phyloP scores from a whole-genome alignment of 2,797 vertebrate genomes.

The Poeciliopsis presidionis region DNA sequence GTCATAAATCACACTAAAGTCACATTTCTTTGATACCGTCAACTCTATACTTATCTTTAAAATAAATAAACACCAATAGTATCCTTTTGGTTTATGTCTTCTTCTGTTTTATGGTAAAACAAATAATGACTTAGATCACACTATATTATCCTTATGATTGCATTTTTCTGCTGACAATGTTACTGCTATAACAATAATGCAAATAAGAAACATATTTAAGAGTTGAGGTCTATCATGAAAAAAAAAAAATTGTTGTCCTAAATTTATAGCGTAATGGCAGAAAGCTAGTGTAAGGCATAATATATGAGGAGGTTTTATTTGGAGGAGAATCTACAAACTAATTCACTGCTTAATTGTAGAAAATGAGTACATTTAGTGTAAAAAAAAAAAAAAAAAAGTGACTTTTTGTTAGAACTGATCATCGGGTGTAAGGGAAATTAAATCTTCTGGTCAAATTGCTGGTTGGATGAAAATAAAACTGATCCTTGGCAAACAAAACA shows the following conservation, averaged over 20 bases:
- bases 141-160: background rate
- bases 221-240: background rate
- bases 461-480: conserved; percentile 33
- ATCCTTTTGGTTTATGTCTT: background rate
- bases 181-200: background rate
- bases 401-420: conserved; percentile 16
- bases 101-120: background rate
- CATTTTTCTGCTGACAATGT: background rate
- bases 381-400: background rate
- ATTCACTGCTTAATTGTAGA: conserved; percentile 13
- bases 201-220: background rate
- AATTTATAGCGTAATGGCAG: background rate
- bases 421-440: conserved; percentile 10
- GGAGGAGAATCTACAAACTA: background rate
- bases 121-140: background rate
- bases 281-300: background rate
- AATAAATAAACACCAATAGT: background rate
- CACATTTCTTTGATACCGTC: background rate
- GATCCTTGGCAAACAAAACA: conserved; percentile 28
- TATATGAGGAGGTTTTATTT: background rate
- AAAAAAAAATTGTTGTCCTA: background rate
- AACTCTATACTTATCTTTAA: background rate
- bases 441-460: conserved; percentile 21
- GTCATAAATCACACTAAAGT: background rate
- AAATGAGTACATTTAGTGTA: background rate